Conservation (phyloP, 2,888 invertebrate genomes). For the Anodontia alba region DNA sequence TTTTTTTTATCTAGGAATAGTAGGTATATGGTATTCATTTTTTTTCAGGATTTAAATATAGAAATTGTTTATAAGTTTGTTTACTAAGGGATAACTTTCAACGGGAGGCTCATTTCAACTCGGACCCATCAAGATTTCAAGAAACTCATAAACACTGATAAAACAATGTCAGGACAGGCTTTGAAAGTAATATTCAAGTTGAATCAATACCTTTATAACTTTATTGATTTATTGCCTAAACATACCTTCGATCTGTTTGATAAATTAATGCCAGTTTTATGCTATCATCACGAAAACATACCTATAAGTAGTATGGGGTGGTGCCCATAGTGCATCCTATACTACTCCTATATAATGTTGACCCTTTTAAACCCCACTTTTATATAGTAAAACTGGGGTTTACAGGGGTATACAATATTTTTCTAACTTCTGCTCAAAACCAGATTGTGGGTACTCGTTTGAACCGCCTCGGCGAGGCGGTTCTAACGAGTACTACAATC, state of each 20-base stretch:
- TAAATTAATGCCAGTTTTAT: not conserved
- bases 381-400: no score
- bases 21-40: not conserved
- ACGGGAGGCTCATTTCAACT: conserved; percentile 20
- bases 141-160: not conserved
- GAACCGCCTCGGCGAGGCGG: no score
- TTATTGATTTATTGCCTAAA: not conserved
- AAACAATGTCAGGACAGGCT: not conserved
- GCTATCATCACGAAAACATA: not conserved
- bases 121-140: no score
- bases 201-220: no score
- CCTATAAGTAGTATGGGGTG: no score
- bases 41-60: not conserved
- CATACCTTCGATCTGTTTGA: conserved; percentile 6
- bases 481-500: no score
- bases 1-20: no score
- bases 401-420: no score
- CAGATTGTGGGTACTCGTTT: no score
- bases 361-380: no score
- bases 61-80: conserved; percentile 17
- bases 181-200: not conserved
- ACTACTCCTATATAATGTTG: not conserved
- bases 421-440: no score
- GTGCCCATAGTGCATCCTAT: no score
- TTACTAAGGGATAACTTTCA: conserved; percentile 2